Percentiles rank a stretch among this genome's conserved stretches.
Evolutionary conservation across 2,888 invertebrate species (phyloP).

Genomic region (Tinea semifulvella): DNA sequence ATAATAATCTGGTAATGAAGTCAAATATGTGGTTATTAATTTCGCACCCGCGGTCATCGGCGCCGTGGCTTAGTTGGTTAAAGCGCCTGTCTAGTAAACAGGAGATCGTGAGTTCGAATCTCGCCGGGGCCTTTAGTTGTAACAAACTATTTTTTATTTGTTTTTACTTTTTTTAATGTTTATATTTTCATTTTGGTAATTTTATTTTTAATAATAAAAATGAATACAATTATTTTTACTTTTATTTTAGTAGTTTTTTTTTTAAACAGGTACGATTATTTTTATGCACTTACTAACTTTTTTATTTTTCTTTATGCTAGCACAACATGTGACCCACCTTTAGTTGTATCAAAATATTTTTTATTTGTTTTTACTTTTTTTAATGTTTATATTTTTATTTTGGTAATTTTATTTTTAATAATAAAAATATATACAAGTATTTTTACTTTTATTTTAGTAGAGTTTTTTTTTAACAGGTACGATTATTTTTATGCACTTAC

Average conservation of each 20-base stretch:
- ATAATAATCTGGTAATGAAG: too few species aligned
- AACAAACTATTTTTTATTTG: neutral
- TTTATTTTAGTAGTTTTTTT: too few species aligned
- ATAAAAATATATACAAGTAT: neutral
- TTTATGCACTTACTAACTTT: too few species aligned
- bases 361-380: neutral
- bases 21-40: neutral
- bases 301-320: too few species aligned
- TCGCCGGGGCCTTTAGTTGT: constrained; percentile 67
- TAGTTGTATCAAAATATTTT: neutral
- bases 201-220: neutral
- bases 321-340: too few species aligned
- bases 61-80: constrained; percentile 63
- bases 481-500: too few species aligned
- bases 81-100: constrained; percentile 74
- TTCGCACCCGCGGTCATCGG: constrained; percentile 20
- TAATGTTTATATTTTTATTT: neutral
- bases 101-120: constrained; percentile 81
- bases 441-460: too few species aligned
- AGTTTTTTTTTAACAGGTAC: too few species aligned
- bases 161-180: neutral
- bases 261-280: too few species aligned
- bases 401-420: neutral
- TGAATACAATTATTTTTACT: neutral
- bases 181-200: neutral